These are phyloP conservation scores for Drosophila suzukii DNA, from an alignment of 1,140 invertebrate genomes.

Conservation along the genomic window DNA sequence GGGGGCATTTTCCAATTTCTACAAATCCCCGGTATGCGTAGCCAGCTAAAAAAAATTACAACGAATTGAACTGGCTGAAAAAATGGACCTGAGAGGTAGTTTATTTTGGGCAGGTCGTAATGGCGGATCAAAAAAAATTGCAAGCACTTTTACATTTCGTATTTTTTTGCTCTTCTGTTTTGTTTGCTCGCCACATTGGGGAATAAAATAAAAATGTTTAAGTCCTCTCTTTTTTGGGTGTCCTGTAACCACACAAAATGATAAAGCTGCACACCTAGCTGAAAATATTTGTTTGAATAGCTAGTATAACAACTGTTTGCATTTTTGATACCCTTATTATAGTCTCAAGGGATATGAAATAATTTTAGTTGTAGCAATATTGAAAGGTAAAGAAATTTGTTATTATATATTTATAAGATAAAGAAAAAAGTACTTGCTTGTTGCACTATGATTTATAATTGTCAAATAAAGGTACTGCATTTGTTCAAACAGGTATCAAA, in stretches of 20 bases:
- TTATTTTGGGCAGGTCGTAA: conserved; percentile 24
- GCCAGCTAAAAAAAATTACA: conserved; percentile 57
- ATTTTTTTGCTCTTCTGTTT: conserved; percentile 38
- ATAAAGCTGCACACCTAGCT: neutral
- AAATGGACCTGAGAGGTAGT: conserved; percentile 7
- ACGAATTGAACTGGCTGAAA: conserved; percentile 50
- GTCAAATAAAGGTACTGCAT: neutral
- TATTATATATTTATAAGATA: neutral
- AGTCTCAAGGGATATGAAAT: neutral
- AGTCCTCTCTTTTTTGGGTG: conserved; percentile 9
- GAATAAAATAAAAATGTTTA: conserved; percentile 13
- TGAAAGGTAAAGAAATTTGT: too few species aligned
- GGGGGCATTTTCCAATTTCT: conserved; percentile 63
- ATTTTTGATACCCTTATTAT: neutral
- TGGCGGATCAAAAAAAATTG: conserved; percentile 33
- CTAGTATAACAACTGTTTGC: neutral
- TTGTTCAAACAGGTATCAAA: neutral
- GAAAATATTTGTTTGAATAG: conserved; percentile 15
- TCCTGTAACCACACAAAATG: conserved; percentile 22
- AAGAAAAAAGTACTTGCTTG: neutral
- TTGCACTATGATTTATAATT: neutral
- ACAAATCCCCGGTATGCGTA: conserved; percentile 59
- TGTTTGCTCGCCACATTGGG: conserved; percentile 42
- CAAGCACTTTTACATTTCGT: conserved; percentile 31
- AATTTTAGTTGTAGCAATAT: too few species aligned